Evolutionary conservation across 2,797 vertebrate species (phyloP).

Genomic region (Semotilus atromaculatus): DNA sequence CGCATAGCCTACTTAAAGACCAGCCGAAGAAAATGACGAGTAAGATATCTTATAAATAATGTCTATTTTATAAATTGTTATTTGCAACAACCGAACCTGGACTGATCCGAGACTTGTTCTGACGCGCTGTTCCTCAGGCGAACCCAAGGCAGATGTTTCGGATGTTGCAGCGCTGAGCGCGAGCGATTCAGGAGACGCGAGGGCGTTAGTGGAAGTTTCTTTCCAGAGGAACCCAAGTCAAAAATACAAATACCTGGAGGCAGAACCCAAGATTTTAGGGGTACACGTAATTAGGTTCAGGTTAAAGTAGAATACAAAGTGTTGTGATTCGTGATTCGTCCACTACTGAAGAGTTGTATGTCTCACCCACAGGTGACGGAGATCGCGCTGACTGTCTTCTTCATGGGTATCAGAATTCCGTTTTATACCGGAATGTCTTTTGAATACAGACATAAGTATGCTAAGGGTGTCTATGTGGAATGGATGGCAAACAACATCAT

Average conservation of each 20-base stretch:
- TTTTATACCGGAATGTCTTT: not conserved
- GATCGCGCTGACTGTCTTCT: conserved; percentile 52
- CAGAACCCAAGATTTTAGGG: conserved; percentile 65
- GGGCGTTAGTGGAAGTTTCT: conserved; percentile 46
- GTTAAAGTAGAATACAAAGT: not conserved
- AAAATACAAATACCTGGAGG: conserved; percentile 59
- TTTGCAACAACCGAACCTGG: too few relatives aligned
- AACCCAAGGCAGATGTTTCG: not conserved
- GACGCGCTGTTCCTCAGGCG: conserved; percentile 23
- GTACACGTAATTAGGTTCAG: conserved; percentile 13
- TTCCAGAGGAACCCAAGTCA: conserved; percentile 56
- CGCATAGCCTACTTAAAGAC: not conserved
- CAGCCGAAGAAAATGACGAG: not conserved
- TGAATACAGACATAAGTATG: accelerated
- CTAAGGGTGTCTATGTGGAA: accelerated
- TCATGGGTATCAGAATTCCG: not conserved
- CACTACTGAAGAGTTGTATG: not conserved
- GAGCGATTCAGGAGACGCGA: not conserved
- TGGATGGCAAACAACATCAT: accelerated
- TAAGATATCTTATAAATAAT: not conserved
- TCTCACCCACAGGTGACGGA: conserved; percentile 49
- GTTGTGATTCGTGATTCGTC: not conserved
- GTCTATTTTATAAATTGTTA: not conserved
- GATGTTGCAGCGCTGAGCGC: not conserved
- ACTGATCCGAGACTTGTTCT: not conserved